These are phyloP conservation scores for Lophius americanus DNA, from an alignment of 2,797 vertebrate species.

Conservation along the genomic window DNA sequence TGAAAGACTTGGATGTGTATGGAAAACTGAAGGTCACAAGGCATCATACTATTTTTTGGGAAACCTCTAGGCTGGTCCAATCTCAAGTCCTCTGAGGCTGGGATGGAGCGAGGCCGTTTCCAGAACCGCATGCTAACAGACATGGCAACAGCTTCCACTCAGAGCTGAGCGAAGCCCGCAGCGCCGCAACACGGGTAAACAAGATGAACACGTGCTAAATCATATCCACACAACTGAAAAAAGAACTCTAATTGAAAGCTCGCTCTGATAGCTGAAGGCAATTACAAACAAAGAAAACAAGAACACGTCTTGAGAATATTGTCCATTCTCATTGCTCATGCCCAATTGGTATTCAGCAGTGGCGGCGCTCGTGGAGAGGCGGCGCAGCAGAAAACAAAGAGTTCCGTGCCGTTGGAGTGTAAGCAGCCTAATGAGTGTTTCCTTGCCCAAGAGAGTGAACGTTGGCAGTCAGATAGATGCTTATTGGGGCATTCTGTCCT, in stretches of 20 bases:
- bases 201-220: conserved; percentile 7
- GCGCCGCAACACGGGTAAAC: not conserved
- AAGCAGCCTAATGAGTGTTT: conserved; percentile 59
- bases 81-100: conserved; percentile 24
- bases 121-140: not conserved
- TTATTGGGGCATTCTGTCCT: conserved; percentile 69
- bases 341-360: conserved; percentile 33
- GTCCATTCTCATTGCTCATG: not conserved
- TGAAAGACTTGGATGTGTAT: conserved; percentile 37
- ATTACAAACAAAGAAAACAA: conserved; percentile 10
- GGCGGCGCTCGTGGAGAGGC: conserved; percentile 11
- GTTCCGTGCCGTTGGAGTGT: conserved; percentile 39
- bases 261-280: conserved; percentile 7
- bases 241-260: conserved; percentile 27
- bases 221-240: conserved; percentile 14
- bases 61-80: conserved; percentile 11
- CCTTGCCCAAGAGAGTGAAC: conserved; percentile 62
- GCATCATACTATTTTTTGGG: conserved; percentile 31
- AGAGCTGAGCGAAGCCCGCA: conserved; percentile 13
- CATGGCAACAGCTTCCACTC: conserved; percentile 17
- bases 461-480: conserved; percentile 56
- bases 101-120: conserved; percentile 23
- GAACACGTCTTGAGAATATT: not conserved
- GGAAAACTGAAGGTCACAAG: conserved; percentile 44
- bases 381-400: conserved; percentile 33